phyloP scores from a whole-genome alignment of 2,888 invertebrate genomes.

The Cantharis lateralis region DNA sequence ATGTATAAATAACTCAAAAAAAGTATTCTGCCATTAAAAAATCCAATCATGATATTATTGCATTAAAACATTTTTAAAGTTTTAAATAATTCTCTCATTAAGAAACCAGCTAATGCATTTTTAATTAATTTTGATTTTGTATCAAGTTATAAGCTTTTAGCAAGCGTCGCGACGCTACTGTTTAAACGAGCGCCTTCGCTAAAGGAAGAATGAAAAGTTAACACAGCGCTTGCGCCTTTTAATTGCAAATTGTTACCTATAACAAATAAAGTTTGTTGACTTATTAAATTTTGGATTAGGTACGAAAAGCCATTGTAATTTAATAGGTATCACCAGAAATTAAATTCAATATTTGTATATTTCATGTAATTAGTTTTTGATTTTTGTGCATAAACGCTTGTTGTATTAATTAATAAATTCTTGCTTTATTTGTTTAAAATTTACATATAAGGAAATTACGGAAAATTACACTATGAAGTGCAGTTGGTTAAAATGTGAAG shows the following conservation, averaged over 20 bases:
- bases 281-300: not conserved
- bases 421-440: not conserved
- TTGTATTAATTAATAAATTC: not conserved
- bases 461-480: not conserved
- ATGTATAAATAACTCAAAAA: not conserved
- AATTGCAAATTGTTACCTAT: not conserved
- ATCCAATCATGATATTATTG: not conserved
- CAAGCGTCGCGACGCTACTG: conserved; percentile 35
- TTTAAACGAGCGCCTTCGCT: not conserved
- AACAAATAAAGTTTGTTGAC: not conserved
- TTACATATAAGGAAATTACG: not conserved
- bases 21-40: not conserved
- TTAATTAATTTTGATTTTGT: not conserved
- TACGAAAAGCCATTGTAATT: not conserved
- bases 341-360: not conserved
- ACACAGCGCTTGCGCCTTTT: not conserved
- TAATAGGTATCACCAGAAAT: not conserved
- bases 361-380: not conserved
- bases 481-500: not conserved
- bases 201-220: not conserved
- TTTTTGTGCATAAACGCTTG: not conserved
- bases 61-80: not conserved
- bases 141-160: not conserved
- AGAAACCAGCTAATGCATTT: not conserved
- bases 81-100: not conserved